Percentiles rank a stretch among this genome's conserved stretches.
Evolutionary conservation across 2,888 invertebrate genomes (phyloP).

Genomic region (Timema podura): DNA sequence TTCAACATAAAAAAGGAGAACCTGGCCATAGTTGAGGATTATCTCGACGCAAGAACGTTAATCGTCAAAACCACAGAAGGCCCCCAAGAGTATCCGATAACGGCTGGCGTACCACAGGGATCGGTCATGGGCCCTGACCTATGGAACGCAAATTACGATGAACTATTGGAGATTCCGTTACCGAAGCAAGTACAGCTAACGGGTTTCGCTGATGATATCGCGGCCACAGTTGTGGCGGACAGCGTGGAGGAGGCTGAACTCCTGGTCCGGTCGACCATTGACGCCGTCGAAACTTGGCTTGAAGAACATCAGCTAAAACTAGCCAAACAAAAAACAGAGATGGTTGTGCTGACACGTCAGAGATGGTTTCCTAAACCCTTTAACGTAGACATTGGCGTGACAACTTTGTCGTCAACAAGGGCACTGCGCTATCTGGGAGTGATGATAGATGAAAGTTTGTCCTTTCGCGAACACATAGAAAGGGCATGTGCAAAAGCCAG

Average conservation of each 20-base stretch:
- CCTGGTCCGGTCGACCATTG: slow-evolving; percentile 7
- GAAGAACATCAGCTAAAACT: too few species aligned
- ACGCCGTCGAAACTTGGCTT: not conserved
- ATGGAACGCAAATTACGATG: not conserved
- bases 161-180: not conserved
- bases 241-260: not conserved
- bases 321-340: not conserved
- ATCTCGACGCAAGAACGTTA: not conserved
- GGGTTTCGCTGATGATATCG: not conserved
- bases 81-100: not conserved
- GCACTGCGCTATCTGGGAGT: not conserved
- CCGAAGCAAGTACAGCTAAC: not conserved
- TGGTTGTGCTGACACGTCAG: not conserved
- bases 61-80: slow-evolving; percentile 1
- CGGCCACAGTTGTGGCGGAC: not conserved
- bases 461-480: not conserved
- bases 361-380: too few species aligned
- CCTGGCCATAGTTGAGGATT: not conserved
- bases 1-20: too few species aligned
- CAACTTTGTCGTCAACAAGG: not conserved
- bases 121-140: not conserved
- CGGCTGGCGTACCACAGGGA: not conserved
- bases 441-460: too few species aligned
- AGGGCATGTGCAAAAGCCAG: not conserved
- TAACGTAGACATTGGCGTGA: not conserved